These are phyloP conservation scores for Phylloscopus whistleri DNA, from an alignment of 2,113 vertebrate genomes.

Conservation along the genomic window DNA sequence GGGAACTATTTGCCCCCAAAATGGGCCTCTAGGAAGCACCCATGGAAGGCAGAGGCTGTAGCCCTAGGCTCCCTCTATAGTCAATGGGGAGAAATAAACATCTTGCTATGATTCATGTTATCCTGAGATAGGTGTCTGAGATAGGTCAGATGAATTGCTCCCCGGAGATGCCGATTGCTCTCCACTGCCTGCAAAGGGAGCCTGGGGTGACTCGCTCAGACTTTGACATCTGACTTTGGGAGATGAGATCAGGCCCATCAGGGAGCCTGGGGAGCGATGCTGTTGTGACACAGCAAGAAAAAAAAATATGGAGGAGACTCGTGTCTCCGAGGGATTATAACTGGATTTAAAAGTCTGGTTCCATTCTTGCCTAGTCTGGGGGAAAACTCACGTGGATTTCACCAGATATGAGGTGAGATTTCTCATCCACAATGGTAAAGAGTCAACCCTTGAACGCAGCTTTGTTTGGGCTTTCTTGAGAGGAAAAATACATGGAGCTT, in stretches of 20 bases:
- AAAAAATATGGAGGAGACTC: neutral
- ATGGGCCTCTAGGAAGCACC: neutral
- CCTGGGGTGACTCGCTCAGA: constrained; percentile 57
- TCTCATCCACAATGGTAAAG: neutral
- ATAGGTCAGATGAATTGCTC: constrained; percentile 63
- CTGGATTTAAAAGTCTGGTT: neutral
- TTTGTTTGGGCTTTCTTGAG: neutral
- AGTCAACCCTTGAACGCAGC: neutral
- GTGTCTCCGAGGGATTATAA: neutral
- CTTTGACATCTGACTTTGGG: constrained; percentile 17
- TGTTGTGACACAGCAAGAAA: neutral
- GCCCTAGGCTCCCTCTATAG: constrained; percentile 66
- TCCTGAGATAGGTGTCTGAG: constrained; percentile 62
- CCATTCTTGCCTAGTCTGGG: neutral
- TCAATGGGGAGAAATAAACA: constrained; percentile 64
- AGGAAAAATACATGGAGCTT: neutral
- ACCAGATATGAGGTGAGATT: neutral
- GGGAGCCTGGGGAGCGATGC: neutral
- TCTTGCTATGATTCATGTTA: constrained; percentile 62
- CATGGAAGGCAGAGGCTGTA: constrained; percentile 40
- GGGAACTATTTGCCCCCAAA: neutral
- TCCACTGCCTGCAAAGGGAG: constrained; percentile 42
- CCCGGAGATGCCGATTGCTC: constrained; percentile 39
- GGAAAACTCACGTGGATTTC: neutral
- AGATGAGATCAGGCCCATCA: constrained; percentile 55